Evolutionary conservation across 1,140 invertebrate genomes (phyloP).

Genomic region (Daktulosphaira vitifoliae): DNA sequence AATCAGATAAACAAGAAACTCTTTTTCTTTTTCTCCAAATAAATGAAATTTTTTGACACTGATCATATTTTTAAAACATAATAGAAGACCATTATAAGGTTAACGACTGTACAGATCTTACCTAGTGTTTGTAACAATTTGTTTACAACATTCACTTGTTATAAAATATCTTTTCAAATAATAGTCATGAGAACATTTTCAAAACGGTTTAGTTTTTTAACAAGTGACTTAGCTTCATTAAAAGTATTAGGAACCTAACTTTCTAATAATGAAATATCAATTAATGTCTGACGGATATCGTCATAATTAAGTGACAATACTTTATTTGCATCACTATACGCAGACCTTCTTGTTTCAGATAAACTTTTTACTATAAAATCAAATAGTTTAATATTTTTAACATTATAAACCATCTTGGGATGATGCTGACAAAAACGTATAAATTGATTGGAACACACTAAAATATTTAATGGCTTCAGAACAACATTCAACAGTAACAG

Average conservation of each 20-base stretch:
- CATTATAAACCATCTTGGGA: not conserved
- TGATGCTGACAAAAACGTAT: slow-evolving; percentile 8
- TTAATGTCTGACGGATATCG: slow-evolving; percentile 6
- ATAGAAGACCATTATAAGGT: slow-evolving; percentile 7
- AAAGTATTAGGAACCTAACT: not conserved
- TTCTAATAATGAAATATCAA: slow-evolving; percentile 16
- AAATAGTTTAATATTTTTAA: not conserved
- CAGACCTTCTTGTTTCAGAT: slow-evolving; percentile 15
- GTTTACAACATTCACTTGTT: slow-evolving; percentile 22
- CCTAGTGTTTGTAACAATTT: slow-evolving; percentile 9
- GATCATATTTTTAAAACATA: slow-evolving; percentile 1
- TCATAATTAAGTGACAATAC: slow-evolving; percentile 13
- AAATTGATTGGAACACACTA: slow-evolving; percentile 8
- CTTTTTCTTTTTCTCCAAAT: slow-evolving; percentile 10
- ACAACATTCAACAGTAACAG: slow-evolving; percentile 8
- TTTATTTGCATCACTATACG: slow-evolving; percentile 18
- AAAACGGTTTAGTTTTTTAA: slow-evolving; percentile 27
- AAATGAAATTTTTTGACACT: slow-evolving; percentile 3
- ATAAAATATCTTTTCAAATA: slow-evolving; percentile 34
- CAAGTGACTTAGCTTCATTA: slow-evolving; percentile 21
- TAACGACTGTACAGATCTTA: slow-evolving; percentile 1
- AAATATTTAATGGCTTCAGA: slow-evolving; percentile 4
- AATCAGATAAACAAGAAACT: slow-evolving; percentile 5
- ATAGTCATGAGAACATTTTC: slow-evolving; percentile 29
- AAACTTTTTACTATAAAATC: not conserved